These are phyloP conservation scores for Cancer borealis DNA, from an alignment of 2,888 invertebrate genomes.

Conservation along the genomic window DNA sequence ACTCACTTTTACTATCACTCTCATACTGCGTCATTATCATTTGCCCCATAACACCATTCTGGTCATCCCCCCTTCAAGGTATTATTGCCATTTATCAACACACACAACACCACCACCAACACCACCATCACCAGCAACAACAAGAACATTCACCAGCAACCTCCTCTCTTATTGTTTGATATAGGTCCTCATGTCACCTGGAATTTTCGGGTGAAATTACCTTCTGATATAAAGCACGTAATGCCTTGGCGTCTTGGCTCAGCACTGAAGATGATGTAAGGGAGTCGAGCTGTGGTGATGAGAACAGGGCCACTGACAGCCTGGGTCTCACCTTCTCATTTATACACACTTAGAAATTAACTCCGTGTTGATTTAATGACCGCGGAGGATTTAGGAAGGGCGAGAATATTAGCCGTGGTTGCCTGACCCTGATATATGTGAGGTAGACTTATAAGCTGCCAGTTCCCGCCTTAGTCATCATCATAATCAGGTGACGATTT, in stretches of 20 bases:
- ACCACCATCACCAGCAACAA: neutral
- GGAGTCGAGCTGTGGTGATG: neutral
- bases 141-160: neutral
- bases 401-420: conserved; percentile 6
- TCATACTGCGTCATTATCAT: neutral
- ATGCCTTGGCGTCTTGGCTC: neutral
- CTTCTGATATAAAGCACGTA: neutral
- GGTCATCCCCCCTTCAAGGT: neutral
- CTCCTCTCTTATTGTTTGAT: neutral
- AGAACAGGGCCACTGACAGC: neutral
- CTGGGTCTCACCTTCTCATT: neutral
- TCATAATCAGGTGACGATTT: conserved; percentile 2
- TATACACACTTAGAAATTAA: conserved; percentile 39
- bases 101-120: neutral
- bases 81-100: neutral
- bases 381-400: conserved; percentile 10
- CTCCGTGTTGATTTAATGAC: conserved; percentile 36
- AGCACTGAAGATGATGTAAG: neutral
- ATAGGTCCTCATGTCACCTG: neutral
- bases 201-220: neutral
- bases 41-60: neutral
- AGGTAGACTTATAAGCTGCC: neutral
- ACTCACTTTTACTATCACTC: neutral
- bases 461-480: neutral
- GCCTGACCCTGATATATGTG: conserved; percentile 27